Evolutionary conservation across 2,113 vertebrate genomes (phyloP).

Genomic region (Neogobius melanostomus): DNA sequence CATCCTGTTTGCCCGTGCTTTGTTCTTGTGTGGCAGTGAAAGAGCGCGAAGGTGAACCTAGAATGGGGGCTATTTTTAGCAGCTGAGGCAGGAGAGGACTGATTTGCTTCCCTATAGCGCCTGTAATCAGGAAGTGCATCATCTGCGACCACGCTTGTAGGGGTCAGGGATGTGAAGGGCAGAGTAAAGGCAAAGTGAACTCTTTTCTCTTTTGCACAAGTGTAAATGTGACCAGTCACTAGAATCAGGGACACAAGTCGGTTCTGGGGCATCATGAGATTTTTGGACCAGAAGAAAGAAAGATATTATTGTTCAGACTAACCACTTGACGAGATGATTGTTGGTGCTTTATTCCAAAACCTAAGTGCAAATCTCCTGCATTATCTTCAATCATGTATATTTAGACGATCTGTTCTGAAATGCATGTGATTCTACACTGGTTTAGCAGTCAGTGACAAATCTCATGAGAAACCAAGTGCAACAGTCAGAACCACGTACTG

Average conservation of each 20-base stretch:
- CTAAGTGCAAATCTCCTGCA: too few species aligned
- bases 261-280: too few species aligned
- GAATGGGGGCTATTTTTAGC: constrained; percentile 65
- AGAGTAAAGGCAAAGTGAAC: background rate
- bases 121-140: constrained; percentile 50
- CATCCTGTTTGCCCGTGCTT: constrained; percentile 47
- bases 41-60: constrained; percentile 54
- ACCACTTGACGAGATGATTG: too few species aligned
- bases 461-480: background rate
- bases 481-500: background rate
- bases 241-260: too few species aligned
- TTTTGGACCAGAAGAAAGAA: too few species aligned
- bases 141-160: constrained; percentile 14
- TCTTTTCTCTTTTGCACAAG: background rate
- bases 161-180: constrained; percentile 16
- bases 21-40: constrained; percentile 36
- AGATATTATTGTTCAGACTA: too few species aligned
- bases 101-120: constrained; percentile 51
- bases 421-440: too few species aligned
- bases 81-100: constrained; percentile 45
- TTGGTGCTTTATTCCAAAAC: too few species aligned
- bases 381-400: too few species aligned
- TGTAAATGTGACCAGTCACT: too few species aligned
- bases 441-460: background rate
- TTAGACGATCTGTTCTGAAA: too few species aligned